Evolutionary conservation across 2,888 invertebrate genomes (phyloP).

Genomic region (Chrysodeixis includens): DNA sequence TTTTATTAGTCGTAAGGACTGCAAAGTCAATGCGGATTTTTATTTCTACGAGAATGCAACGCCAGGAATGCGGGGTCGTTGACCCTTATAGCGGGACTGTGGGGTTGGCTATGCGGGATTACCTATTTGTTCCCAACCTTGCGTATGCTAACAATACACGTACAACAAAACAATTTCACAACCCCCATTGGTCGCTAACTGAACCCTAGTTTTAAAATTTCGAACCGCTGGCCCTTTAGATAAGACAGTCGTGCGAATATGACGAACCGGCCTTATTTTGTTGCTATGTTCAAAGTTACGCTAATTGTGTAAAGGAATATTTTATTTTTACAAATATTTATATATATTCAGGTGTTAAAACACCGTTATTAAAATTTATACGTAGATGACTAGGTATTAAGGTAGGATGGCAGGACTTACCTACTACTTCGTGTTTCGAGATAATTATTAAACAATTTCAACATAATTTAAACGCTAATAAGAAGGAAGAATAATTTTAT

Average conservation of each 20-base stretch:
- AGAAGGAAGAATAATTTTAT: not conserved
- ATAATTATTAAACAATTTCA: not conserved
- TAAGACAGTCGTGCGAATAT: constrained; percentile 11
- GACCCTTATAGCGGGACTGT: constrained; percentile 72
- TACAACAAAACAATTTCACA: constrained; percentile 57
- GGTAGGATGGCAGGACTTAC: constrained; percentile 10
- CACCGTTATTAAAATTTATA: constrained; percentile 17
- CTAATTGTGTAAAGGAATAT: constrained; percentile 25
- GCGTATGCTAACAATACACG: constrained; percentile 58
- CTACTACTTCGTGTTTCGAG: not conserved
- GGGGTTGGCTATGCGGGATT: constrained; percentile 67
- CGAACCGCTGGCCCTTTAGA: constrained; percentile 31
- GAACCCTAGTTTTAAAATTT: constrained; percentile 40
- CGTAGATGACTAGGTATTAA: too few species aligned
- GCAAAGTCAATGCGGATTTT: constrained; percentile 64
- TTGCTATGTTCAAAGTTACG: constrained; percentile 22
- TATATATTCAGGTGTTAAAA: constrained; percentile 38
- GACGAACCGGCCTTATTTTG: constrained; percentile 9
- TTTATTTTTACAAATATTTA: constrained; percentile 18
- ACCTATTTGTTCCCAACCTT: constrained; percentile 66
- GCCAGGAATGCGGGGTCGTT: constrained; percentile 73
- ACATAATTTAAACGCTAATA: too few species aligned
- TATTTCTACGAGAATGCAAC: constrained; percentile 72
- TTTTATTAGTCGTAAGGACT: constrained; percentile 57
- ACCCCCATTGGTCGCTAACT: constrained; percentile 48